Evolutionary conservation across 2,113 vertebrate species (phyloP), one percentile per base, ranked within the genome.

Genomic region (Phainopepla nitens): DNA sequence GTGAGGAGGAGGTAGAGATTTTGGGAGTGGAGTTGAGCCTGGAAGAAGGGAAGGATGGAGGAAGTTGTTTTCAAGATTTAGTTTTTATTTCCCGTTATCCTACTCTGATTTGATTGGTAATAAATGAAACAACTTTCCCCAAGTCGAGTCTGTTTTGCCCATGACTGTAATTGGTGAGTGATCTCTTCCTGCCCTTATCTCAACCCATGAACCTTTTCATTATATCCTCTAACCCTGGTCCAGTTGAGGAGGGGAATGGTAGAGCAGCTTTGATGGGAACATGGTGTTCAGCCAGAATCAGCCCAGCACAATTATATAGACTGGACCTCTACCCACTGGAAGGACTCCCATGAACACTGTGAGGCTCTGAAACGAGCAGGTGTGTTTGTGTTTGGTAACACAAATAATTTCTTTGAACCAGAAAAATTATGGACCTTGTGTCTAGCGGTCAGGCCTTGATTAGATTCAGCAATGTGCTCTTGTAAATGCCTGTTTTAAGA

Each of bases 241-340:
- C 31, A 21, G 15, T 11, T 68, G 41, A 61, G 35, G 31, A 68
- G 53, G 47, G 18, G 22, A 54, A 27, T 29, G 35, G 36, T 49
- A 18, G 82, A 61, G 35, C 15, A 11, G 27, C 54, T 75, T 61
- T 69, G 15, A 2, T 54, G 82, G 35, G 41, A 13, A 27, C 8
- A 17, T 72, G 39, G 15, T 19, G 11, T 72, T 71, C 14, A 51
- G 18, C 41, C 49, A 70, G 28, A 42, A 47, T 64, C 42, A 71
- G 4, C 15, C 27, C 23, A 36, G 42, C 31, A 29, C 35, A 49
- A 44, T 62, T 82, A 9, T 31, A n/a, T n/a, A n/a, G 42, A 39
- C 24, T 3, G 2, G 41, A 7, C 1, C 1, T 25, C 14, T 44
- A 4, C 47, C 7, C 41, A 7, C 24, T 45, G 44, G 58, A 57